phyloP scores from a whole-genome alignment of 2,797 vertebrate species.

The Pseudochromis fuscus region DNA sequence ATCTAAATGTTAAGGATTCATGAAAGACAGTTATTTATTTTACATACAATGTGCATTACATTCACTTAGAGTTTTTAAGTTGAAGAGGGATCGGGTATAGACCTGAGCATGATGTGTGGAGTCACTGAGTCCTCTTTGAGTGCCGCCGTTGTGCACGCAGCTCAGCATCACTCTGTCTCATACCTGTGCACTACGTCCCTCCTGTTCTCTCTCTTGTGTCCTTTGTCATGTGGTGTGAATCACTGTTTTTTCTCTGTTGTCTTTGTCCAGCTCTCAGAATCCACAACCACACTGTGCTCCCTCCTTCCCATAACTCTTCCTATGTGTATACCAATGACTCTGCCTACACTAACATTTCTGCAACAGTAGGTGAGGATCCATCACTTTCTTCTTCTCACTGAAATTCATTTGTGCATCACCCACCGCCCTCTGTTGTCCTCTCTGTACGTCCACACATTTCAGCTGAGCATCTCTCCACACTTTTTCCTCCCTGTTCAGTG shows the following conservation, averaged over 20 bases:
- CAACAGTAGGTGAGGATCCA: conserved; percentile 95
- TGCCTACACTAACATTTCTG: conserved; percentile 98
- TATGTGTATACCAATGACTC: conserved; percentile 99
- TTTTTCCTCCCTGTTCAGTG: background rate
- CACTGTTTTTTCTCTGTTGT: conserved; percentile 81
- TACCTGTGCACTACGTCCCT: conserved; percentile 80
- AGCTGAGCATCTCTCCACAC: conserved; percentile 33
- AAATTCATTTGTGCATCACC: conserved; percentile 55
- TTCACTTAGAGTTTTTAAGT: no score
- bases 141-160: conserved; percentile 44
- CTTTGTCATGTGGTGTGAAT: conserved; percentile 78
- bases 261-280: conserved; percentile 92
- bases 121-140: conserved; percentile 38
- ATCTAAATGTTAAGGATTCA: no score
- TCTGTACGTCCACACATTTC: conserved; percentile 33
- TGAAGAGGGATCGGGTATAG: conserved; percentile 80
- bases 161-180: conserved; percentile 79
- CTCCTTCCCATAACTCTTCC: conserved; percentile 94
- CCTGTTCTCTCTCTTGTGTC: conserved; percentile 64
- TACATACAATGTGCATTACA: background rate
- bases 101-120: conserved; percentile 74
- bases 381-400: conserved; percentile 52
- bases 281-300: conserved; percentile 98
- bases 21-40: no score
- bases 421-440: conserved; percentile 46